Base-by-base conservation (phyloP, 2,113 vertebrate genomes). In the Lota lota region DNA sequence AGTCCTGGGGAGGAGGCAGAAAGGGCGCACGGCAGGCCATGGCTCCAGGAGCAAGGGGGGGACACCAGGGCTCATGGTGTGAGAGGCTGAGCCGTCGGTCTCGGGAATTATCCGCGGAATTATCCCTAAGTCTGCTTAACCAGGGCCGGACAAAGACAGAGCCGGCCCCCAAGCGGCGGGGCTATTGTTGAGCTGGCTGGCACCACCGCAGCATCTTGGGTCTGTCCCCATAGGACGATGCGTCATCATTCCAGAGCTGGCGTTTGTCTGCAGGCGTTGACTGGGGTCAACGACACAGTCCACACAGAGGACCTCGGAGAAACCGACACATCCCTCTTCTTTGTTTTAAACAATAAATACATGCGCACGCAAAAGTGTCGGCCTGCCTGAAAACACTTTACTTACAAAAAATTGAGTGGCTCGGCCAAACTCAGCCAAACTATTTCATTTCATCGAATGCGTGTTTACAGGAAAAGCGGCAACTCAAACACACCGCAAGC, bases 81-180 rank as follows among this genome's bases (percentile, higher is more conserved):
- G 90, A 87, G 71, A 88, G 90, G 86, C 91, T 85, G 87, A 89
- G 89, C 88, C 75, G 79, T 88, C 74, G 83, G 81, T 85, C 88
- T 83, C 80, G 83, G 86, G 91, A 89, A 90, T 91, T 88, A 90
- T 92, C 88, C 24, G 81, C 66, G 74, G 89, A 89, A 89, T 89
- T 90, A 90, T 89, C 87, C 67, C 79, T 88, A 91, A 93, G 88
- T 90, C 87, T 88, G 92, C 91, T 93, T 91, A 89, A 92, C 89
- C 86, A 88, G 86, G 77, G 66, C 54, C 11, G 87, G 81, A 92
- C 92, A 93, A 93, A 92, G 81, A 69, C 79, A 71, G 84, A 87
- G 89, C 82, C 87, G 81, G 78, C 84, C 85, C 85, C 84, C 68
- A 74, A 88, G 89, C 89, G 86, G 87, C 85, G 63, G 86, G 86